These are phyloP conservation scores for Gymnopithys bicolor DNA, from an alignment of 2,797 vertebrate genomes.

Conservation along the genomic window DNA sequence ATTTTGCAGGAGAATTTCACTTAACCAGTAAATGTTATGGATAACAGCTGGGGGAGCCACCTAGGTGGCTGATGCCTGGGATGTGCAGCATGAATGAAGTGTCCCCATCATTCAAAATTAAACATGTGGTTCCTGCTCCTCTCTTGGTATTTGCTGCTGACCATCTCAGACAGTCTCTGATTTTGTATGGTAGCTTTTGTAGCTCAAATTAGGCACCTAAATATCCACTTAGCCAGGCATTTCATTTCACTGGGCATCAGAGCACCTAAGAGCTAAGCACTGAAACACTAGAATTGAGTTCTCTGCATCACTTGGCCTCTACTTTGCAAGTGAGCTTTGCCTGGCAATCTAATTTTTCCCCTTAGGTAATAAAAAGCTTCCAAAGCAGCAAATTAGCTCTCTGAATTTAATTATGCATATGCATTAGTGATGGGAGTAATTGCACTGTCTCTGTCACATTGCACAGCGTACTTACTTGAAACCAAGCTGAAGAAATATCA, in stretches of 20 bases:
- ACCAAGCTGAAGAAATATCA: not conserved
- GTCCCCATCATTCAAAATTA: not conserved
- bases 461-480: not conserved
- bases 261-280: not conserved
- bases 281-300: not conserved
- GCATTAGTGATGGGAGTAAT: not conserved
- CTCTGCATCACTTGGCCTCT: not conserved
- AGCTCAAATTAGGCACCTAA: not conserved
- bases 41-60: not conserved
- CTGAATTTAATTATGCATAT: slow-evolving; percentile 22
- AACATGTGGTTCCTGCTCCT: not conserved
- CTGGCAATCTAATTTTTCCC: not conserved
- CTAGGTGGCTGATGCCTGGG: not conserved
- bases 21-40: not conserved
- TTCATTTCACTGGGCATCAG: not conserved
- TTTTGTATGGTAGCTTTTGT: not conserved
- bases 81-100: not conserved
- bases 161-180: not conserved
- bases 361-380: slow-evolving; percentile 10
- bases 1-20: not conserved
- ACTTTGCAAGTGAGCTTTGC: not conserved
- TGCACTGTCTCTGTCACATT: not conserved
- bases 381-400: slow-evolving; percentile 12
- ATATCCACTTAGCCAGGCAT: not conserved
- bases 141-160: not conserved